Percentiles rank a stretch among this genome's conserved stretches.
These are phyloP conservation scores for Macrochelys suwanniensis DNA, from an alignment of 2,797 vertebrate genomes.

Conservation along the genomic window DNA sequence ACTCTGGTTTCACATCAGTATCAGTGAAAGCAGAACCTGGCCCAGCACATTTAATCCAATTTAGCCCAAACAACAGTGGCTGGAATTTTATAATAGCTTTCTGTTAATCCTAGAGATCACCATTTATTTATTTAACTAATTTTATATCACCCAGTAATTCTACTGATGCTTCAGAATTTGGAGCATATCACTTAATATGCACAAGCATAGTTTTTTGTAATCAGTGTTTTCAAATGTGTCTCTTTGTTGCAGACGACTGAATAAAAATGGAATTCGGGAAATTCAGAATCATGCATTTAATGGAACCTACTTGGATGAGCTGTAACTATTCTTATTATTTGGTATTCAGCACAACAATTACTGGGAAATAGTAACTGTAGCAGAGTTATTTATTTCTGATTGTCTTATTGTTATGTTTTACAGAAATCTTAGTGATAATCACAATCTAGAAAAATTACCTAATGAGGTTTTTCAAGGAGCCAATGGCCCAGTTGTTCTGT, in stretches of 20 bases:
- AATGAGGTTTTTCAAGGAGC: constrained; percentile 84
- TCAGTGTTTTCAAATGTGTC: constrained; percentile 46
- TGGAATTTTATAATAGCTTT: not conserved
- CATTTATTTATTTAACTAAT: constrained; percentile 25
- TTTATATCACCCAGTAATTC: constrained; percentile 31
- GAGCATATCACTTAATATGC: constrained; percentile 11
- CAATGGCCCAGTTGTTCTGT: constrained; percentile 83
- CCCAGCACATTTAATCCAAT: not conserved
- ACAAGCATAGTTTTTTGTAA: not conserved
- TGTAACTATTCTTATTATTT: constrained; percentile 79
- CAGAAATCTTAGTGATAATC: constrained; percentile 86
- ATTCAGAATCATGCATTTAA: constrained; percentile 86
- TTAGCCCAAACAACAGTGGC: accelerated
- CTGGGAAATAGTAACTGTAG: constrained; percentile 42
- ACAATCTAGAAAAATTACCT: constrained; percentile 83
- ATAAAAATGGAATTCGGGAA: constrained; percentile 85
- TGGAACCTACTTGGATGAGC: constrained; percentile 84
- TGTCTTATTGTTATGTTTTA: constrained; percentile 51
- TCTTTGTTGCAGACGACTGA: constrained; percentile 82
- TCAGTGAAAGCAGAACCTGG: not conserved
- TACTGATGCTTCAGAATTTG: constrained; percentile 42
- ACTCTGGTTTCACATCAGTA: not conserved
- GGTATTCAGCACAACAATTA: constrained; percentile 40
- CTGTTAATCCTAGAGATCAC: not conserved
- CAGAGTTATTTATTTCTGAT: constrained; percentile 14